Evolutionary conservation across 2,797 vertebrate species (phyloP).

Genomic region (Sphaeramia orbicularis): DNA sequence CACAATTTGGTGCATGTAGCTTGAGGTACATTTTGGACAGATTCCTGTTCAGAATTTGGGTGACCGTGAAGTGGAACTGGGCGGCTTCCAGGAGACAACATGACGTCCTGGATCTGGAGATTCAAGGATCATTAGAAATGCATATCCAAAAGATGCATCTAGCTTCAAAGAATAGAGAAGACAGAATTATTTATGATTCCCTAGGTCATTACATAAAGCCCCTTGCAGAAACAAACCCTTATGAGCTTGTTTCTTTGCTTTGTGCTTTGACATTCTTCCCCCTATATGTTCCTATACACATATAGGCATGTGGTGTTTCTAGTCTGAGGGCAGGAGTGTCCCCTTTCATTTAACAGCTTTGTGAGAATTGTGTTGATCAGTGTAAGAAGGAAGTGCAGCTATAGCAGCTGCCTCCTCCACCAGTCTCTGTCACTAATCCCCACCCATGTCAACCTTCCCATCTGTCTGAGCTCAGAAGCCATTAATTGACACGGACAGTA

Average conservation of each 20-base stretch:
- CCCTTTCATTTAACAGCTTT: neutral
- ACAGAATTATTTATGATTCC: neutral
- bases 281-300: conserved; percentile 3
- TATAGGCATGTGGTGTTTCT: neutral
- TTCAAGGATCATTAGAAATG: conserved; percentile 59
- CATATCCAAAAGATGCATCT: conserved; percentile 27
- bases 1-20: conserved; percentile 34
- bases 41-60: conserved; percentile 37
- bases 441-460: conserved; percentile 44
- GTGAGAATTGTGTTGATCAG: conserved; percentile 26
- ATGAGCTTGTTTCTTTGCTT: conserved; percentile 7
- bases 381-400: conserved; percentile 10
- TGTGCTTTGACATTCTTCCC: conserved; percentile 7
- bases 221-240: neutral
- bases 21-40: conserved; percentile 33
- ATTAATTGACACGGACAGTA: conserved; percentile 40
- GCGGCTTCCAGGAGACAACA: conserved; percentile 45
- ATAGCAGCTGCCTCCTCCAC: conserved; percentile 40
- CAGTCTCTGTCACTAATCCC: conserved; percentile 20
- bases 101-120: conserved; percentile 39
- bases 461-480: conserved; percentile 42
- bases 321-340: conserved; percentile 7
- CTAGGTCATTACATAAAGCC: neutral
- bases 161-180: conserved; percentile 13
- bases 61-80: conserved; percentile 53